Percentiles rank a stretch among this genome's conserved stretches.
These are phyloP conservation scores for Otocyon megalotis DNA, from an alignment of 2,113 vertebrate genomes.

Conservation along the genomic window DNA sequence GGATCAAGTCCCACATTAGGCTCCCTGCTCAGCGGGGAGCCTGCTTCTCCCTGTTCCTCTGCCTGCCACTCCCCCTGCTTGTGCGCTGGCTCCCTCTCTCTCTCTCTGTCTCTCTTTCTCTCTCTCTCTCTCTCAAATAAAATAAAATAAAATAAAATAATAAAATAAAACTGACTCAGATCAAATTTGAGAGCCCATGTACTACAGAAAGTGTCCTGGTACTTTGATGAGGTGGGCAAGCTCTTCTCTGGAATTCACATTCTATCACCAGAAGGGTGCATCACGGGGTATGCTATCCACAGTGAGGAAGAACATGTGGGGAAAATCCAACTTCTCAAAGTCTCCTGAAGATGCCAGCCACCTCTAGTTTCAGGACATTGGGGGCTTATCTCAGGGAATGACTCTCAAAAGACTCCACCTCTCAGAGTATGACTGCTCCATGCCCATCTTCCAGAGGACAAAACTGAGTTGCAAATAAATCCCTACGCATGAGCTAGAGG, in stretches of 20 bases:
- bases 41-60: too few species aligned
- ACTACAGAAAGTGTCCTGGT: background rate
- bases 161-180: background rate
- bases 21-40: too few species aligned
- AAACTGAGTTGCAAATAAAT: background rate
- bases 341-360: background rate
- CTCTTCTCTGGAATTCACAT: background rate
- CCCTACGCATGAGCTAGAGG: background rate
- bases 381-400: background rate
- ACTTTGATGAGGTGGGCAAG: background rate
- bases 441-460: background rate
- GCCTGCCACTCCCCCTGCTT: too few species aligned
- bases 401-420: background rate
- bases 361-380: background rate
- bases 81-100: too few species aligned
- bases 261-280: fast-evolving
- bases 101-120: too few species aligned
- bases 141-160: too few species aligned
- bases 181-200: background rate
- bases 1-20: too few species aligned
- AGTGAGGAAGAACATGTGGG: too few species aligned
- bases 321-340: background rate
- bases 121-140: too few species aligned
- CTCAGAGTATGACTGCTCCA: background rate
- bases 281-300: background rate